These are phyloP conservation scores for Alouatta palliata DNA, from an alignment of 2,113 vertebrate genomes.

Conservation along the genomic window DNA sequence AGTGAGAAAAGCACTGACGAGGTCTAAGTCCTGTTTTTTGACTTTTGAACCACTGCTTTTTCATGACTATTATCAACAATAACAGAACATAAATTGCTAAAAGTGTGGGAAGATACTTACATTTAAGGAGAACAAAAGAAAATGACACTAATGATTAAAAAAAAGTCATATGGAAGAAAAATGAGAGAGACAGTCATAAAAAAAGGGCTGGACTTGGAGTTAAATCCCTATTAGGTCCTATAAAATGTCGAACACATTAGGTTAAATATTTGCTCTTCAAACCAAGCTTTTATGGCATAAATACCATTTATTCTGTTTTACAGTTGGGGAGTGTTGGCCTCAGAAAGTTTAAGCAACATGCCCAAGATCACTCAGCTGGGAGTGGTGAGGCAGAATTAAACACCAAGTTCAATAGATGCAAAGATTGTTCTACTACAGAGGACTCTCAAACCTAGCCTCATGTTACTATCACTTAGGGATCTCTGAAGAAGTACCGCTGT, in stretches of 20 bases:
- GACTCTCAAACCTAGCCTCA: not conserved
- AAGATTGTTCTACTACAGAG: not conserved
- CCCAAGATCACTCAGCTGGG: not conserved
- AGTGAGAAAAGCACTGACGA: not conserved
- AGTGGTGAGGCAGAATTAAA: not conserved
- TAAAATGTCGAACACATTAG: not conserved
- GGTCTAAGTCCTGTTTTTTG: not conserved
- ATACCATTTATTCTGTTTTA: not conserved
- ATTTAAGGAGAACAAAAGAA: not conserved
- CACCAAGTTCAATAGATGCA: not conserved
- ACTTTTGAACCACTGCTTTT: constrained; percentile 29
- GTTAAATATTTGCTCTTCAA: not conserved
- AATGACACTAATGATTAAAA: not conserved
- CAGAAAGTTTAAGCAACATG: not conserved
- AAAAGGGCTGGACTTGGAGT: not conserved
- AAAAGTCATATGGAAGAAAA: not conserved
- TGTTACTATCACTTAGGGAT: not conserved
- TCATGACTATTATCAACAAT: not conserved
- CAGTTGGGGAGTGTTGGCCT: not conserved
- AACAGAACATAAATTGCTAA: not conserved
- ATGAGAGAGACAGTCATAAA: not conserved
- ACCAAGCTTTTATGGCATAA: not conserved
- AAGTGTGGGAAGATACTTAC: not conserved
- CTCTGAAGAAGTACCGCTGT: not conserved
- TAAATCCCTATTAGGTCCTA: not conserved